Evolutionary conservation across 2,888 invertebrate genomes (phyloP), one percentile per base, ranked within the genome.

Genomic region (Agrotis puta): DNA sequence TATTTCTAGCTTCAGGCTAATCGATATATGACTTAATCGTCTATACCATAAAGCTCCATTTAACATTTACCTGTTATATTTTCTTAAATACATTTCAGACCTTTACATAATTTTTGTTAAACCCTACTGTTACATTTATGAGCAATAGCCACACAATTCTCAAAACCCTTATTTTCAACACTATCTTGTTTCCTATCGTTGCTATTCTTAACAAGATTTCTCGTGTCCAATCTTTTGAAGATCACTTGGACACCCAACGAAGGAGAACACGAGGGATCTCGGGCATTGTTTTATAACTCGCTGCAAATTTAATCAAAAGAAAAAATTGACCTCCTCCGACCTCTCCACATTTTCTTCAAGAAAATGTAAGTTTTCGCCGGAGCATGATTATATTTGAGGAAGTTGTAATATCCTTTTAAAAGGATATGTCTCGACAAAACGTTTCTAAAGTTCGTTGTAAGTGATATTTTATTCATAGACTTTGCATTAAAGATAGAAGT

Each of bases 231-330:
- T 84, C 67, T 72, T 56, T 64, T 72, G 62, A 76, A 69, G 58
- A 84, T 76, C 70, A 75, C 63, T 74, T 69, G 56, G 57, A 74
- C 56, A 65, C 63, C 48, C 64, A 70, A 64, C 54, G 50, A 69
- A 72, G 70, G 64, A 51, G 58, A 74, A 48, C 63, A 66, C 65
- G 18, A 48, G 71, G 69, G 69, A 75, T 58, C 43, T 45, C 39
- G 50, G n/a, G 63, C 64, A 74, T 79, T 81, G 70, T 77, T 74
- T 69, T 61, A 67, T 74, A 74, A 75, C 74, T 72, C 22, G 56
- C 65, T 74, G 57, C 64, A 76, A 82, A 86, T 74, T 86, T 80
- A 74, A 85, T 82, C 74, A 78, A 69, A 70, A 77, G 61, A 69
- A 74, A 77, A 80, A 78, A 79, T 70, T 69, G 74, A 82, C 76